phyloP scores from a whole-genome alignment of 2,888 invertebrate species.

The Hypolimnas misippus region DNA sequence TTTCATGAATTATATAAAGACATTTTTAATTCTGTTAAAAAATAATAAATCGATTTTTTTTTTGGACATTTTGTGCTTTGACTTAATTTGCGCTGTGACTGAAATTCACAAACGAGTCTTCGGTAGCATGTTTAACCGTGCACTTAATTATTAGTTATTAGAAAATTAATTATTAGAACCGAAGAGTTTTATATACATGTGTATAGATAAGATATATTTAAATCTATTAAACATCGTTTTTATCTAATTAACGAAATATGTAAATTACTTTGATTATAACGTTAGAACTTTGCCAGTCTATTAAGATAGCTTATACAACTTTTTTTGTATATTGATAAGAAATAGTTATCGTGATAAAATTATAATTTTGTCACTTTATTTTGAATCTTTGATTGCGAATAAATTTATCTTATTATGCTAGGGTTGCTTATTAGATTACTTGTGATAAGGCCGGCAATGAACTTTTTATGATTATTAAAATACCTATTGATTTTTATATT shows the following conservation, averaged over 20 bases:
- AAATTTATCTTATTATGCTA: background rate
- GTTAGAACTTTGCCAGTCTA: constrained; percentile 4
- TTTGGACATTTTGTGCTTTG: too few relatives aligned
- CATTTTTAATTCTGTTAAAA: too few relatives aligned
- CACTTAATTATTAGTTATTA: background rate
- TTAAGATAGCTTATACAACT: background rate
- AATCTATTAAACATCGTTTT: constrained; percentile 1
- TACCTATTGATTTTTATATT: background rate
- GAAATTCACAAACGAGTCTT: too few relatives aligned
- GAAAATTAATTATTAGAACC: background rate
- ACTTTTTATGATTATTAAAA: background rate
- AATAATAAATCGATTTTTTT: too few relatives aligned
- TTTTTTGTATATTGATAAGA: constrained; percentile 1
- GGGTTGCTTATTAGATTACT: background rate
- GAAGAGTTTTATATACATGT: constrained; percentile 1
- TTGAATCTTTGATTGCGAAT: constrained; percentile 2
- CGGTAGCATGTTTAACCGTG: background rate
- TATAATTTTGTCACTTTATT: background rate
- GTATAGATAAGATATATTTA: constrained; percentile 1
- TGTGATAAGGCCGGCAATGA: background rate
- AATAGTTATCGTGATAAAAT: background rate
- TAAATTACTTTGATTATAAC: constrained; percentile 2
- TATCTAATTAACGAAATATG: constrained; percentile 13
- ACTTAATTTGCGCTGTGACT: too few relatives aligned
- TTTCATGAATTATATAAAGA: too few relatives aligned